Evolutionary conservation across 2,113 vertebrate species (phyloP).

Genomic region (Crotalus horridus): DNA sequence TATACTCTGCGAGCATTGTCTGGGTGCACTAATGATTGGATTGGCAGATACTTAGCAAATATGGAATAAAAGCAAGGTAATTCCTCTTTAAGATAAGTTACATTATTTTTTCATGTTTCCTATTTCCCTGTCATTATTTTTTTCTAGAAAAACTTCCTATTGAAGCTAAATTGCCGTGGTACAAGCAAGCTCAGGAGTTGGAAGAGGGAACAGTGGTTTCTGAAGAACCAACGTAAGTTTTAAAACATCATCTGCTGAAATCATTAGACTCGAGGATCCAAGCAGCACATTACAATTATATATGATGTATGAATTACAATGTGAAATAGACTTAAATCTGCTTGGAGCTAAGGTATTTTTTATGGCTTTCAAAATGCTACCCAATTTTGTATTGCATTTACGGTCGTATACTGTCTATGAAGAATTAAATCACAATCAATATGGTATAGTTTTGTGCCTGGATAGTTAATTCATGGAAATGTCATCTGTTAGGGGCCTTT

Average conservation of each 20-base stretch:
- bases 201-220: slow-evolving; percentile 81
- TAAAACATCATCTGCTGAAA: slow-evolving; percentile 18
- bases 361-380: background rate
- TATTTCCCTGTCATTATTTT: slow-evolving; percentile 32
- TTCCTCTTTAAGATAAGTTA: background rate
- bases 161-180: slow-evolving; percentile 93
- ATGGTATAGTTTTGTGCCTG: background rate
- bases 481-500: background rate
- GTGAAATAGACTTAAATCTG: background rate
- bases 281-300: background rate
- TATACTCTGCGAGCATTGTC: background rate
- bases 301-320: background rate
- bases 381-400: background rate
- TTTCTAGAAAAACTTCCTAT: slow-evolving; percentile 84
- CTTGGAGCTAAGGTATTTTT: background rate
- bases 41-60: background rate
- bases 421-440: background rate
- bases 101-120: background rate
- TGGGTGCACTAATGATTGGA: background rate
- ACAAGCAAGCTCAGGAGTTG: slow-evolving; percentile 93
- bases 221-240: slow-evolving; percentile 92
- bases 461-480: background rate
- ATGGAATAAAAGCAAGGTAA: background rate
- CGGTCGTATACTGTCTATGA: background rate
- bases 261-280: too few relatives aligned